phyloP scores from a whole-genome alignment of 35 echinoderm and acorn worm species.

The Hemicentrotus pulcherrimus region DNA sequence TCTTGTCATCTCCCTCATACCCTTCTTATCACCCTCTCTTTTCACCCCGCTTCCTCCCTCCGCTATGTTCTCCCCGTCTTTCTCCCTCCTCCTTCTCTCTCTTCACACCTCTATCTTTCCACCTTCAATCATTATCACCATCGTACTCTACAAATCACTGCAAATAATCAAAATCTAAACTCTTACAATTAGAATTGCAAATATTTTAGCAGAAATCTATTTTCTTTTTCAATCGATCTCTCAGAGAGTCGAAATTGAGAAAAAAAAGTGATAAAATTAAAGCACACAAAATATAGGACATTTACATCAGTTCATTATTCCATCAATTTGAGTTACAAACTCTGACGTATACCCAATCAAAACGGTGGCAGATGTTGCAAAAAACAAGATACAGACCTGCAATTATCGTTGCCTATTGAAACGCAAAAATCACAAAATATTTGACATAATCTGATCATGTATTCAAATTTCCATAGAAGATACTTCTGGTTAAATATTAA shows the following conservation, averaged over 20 bases:
- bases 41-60: background rate
- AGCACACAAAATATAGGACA: background rate
- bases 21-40: too few species aligned
- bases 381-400: too few species aligned
- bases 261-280: background rate
- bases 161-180: background rate
- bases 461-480: background rate
- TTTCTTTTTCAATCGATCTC: constrained; percentile 1
- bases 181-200: background rate
- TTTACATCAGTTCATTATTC: background rate
- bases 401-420: too few species aligned
- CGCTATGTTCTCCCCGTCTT: too few species aligned
- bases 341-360: background rate
- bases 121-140: background rate
- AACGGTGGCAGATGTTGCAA: background rate
- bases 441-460: background rate
- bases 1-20: too few species aligned
- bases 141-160: background rate
- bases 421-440: background rate
- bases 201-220: background rate
- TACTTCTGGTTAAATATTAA: background rate
- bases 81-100: background rate
- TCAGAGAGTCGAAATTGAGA: background rate
- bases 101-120: background rate
- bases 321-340: background rate